A percentile compares a stretch with the other conserved stretches of the same genome.
phyloP scores from a whole-genome alignment of 2,888 invertebrate genomes.

The Clepsis dumicolana region DNA sequence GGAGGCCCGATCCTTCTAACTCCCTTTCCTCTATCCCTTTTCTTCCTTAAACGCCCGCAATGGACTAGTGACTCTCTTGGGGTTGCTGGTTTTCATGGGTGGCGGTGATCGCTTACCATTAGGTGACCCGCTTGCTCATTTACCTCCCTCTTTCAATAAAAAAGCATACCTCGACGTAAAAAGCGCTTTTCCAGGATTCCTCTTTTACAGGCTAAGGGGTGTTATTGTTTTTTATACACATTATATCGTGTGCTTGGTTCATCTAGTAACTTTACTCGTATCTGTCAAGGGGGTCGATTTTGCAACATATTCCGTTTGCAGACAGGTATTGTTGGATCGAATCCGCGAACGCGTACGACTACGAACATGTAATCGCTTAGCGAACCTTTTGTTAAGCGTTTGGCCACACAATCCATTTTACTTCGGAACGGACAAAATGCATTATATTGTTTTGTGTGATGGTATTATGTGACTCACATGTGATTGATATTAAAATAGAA shows the following conservation, averaged over 20 bases:
- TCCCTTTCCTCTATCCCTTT: too few relatives aligned
- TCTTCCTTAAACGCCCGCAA: too few relatives aligned
- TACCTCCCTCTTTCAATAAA: too few relatives aligned
- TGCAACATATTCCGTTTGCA: neutral
- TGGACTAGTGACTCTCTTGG: too few relatives aligned
- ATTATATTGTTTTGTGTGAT: constrained; percentile 21
- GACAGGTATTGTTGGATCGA: constrained; percentile 16
- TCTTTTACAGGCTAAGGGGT: too few relatives aligned
- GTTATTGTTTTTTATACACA: too few relatives aligned
- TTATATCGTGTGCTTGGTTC: neutral
- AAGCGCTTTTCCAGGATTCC: too few relatives aligned
- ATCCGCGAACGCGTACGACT: neutral
- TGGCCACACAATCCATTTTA: constrained; percentile 47
- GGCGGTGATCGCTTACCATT: too few relatives aligned
- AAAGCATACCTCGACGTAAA: too few relatives aligned
- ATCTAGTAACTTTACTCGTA: constrained; percentile 14
- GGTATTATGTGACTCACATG: constrained; percentile 19
- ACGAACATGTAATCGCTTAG: constrained; percentile 57
- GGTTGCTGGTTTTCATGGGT: too few relatives aligned
- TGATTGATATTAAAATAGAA: constrained; percentile 29
- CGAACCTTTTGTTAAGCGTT: constrained; percentile 53
- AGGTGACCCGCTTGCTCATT: too few relatives aligned
- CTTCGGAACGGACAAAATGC: constrained; percentile 19
- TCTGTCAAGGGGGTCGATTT: neutral
- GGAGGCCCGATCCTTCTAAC: too few relatives aligned